Evolutionary conservation across 2,797 vertebrate species (phyloP), one percentile per base, ranked within the genome.

Genomic region (Erpetoichthys calabaricus): DNA sequence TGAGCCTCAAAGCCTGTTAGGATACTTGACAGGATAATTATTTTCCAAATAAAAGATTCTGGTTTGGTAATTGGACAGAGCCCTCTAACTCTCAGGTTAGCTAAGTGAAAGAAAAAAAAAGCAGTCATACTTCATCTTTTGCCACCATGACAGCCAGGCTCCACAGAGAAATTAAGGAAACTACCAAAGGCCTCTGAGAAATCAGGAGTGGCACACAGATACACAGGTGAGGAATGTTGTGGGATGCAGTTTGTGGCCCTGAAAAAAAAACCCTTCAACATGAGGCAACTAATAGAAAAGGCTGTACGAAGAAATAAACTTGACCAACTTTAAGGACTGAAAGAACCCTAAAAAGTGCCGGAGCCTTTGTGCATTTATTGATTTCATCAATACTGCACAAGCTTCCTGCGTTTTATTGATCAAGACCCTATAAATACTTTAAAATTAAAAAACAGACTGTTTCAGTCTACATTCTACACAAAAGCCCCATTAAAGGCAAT

Each of bases 21-120:
- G 53, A 42, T 42, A 44, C 53, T 42, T 43, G 10, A 6, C 44
- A 58, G 67, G 67, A 70, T 74, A 78, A 80, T 77, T 76, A 81
- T 51, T 74, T 76, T 53, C 45, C 10, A 45, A 9, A 49, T 54
- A 55, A 55, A 25, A 55, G 44, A 46, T 25, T 61, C 51, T 5
- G 42, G 63, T 73, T 76, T 81, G 78, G 68, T 83, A 85, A 86
- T 82, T 85, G 79, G 75, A 67, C 73, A 51, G 79, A 76, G 79
- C 66, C 65, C 74, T 59, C 68, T 73, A 62, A 59, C 68, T 64
- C 67, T 69, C 63, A 66, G 66, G 67, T 62, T 68, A 74, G 66
- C 60, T 61, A 71, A 45, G 62, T 69, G 76, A 65, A 60, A 72
- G 68, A 71, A 66, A 45, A 56, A 43, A 55, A 57, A 59, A 62